phyloP scores from a whole-genome alignment of 2,888 invertebrate genomes.

The Lamproptera curius region DNA sequence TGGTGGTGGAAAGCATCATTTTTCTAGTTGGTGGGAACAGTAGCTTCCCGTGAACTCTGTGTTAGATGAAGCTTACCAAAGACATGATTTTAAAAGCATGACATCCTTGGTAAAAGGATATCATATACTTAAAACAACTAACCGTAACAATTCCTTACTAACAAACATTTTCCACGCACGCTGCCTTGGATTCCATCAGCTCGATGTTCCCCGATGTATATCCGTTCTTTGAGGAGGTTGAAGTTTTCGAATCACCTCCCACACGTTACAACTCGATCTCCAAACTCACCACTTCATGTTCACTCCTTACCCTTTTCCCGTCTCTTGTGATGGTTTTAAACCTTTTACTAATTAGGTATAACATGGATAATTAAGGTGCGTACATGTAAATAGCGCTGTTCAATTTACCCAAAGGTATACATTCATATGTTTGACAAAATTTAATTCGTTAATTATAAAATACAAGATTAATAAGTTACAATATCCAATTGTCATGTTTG shows the following conservation, averaged over 20 bases:
- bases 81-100: not conserved
- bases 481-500: too few relatives aligned
- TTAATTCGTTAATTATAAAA: too few relatives aligned
- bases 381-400: too few relatives aligned
- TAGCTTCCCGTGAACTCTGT: not conserved
- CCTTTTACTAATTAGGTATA: constrained; percentile 1
- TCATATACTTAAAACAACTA: too few relatives aligned
- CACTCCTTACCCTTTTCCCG: constrained; percentile 19
- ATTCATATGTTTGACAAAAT: too few relatives aligned
- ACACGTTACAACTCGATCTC: constrained; percentile 38
- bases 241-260: constrained; percentile 57
- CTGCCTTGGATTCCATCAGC: constrained; percentile 51
- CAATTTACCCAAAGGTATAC: too few relatives aligned
- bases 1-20: not conserved
- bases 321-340: constrained; percentile 15
- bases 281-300: not conserved
- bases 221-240: constrained; percentile 59
- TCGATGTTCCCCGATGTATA: constrained; percentile 56
- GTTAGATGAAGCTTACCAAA: too few relatives aligned
- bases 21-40: not conserved
- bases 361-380: constrained; percentile 18
- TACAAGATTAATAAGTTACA: too few relatives aligned
- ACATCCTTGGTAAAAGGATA: too few relatives aligned
- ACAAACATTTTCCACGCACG: constrained; percentile 41
- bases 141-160: constrained; percentile 7